Percentiles rank a stretch among this genome's conserved stretches.
phyloP scores from a whole-genome alignment of 2,113 vertebrate species.

The Sturnira hondurensis region DNA sequence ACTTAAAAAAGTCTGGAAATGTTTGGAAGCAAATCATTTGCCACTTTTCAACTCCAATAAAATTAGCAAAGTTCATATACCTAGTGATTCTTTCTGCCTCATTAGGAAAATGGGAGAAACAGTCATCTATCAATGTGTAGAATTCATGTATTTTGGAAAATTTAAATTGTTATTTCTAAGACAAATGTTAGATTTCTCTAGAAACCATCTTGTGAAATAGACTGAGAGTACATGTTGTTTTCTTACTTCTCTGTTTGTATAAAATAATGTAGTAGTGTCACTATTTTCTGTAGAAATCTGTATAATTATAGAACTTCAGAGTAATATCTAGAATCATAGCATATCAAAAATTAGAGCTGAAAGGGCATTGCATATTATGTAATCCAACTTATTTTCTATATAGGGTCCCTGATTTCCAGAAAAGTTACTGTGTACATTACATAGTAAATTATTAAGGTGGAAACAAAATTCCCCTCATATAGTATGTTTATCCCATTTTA shows the following conservation, averaged over 20 bases:
- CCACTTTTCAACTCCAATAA: slow-evolving; percentile 36
- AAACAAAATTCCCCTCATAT: slow-evolving; percentile 27
- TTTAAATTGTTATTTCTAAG: background rate
- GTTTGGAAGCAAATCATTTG: background rate
- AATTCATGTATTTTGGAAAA: slow-evolving; percentile 34
- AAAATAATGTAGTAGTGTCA: background rate
- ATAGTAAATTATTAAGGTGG: slow-evolving; percentile 2
- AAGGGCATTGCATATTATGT: background rate
- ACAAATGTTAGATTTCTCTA: background rate
- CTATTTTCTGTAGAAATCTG: background rate
- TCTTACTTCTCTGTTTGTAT: background rate
- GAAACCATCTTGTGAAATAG: slow-evolving; percentile 15
- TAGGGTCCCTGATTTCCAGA: background rate
- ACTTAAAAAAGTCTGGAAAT: slow-evolving; percentile 12
- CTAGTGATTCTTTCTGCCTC: slow-evolving; percentile 11
- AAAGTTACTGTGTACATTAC: slow-evolving; percentile 31
- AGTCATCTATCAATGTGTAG: background rate
- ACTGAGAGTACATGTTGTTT: background rate
- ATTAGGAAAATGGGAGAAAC: background rate
- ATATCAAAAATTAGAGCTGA: background rate
- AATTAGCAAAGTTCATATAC: slow-evolving; percentile 40
- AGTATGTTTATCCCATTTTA: slow-evolving; percentile 19
- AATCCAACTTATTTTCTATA: slow-evolving; percentile 8
- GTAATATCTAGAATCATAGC: background rate
- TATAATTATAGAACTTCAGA: slow-evolving; percentile 1